Base-by-base conservation (phyloP, 2,797 vertebrate species). In the Dallia pectoralis region DNA sequence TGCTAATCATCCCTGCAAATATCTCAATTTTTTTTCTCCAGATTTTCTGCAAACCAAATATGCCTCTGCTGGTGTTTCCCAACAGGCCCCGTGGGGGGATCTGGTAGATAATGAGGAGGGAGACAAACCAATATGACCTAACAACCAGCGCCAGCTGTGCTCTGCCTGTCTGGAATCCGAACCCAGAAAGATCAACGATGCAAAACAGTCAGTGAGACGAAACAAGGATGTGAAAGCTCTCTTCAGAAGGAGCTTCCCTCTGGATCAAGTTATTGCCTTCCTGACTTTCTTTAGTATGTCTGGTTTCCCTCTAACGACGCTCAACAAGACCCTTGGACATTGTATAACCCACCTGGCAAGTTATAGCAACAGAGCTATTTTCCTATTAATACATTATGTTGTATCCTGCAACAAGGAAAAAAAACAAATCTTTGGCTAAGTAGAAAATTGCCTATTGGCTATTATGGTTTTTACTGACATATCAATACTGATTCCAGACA, bases 1-100 rank as follows among this genome's bases (percentile, higher is more conserved):
- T 79, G 66, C 80, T 87, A 83, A 88, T 82, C 71, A 1, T 75
- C 70, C 77, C 81, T 79, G 69, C 44, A 83, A 79, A 82, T 65
- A 71, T 65, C 62, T 75, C 70, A 74, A 29, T 81, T 82, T 89
- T 86, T n/a, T 76, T 77, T 84, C 88, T 82, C 81, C 22, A 81
- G 83, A 90, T 81, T 81, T 75, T 91, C 88, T 89, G 68, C 79
- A 85, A 88, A 91, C 82, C 71, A 87, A 86, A 88, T 72, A 69
- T 81, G 72, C 67, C 80, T 80, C 76, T 12, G 53, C 77, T 76
- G 84, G 74, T 62, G 69, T 32, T 69, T 77, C 75, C 67, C 67
- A 67, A 69, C 65, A 77, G 72, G 32, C 77, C 77, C 74, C 83
- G 73, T 67, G 63, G 62, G 76, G 76, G 84, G 82, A 87, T 77